Evolutionary conservation across 2,113 vertebrate genomes (phyloP).

Genomic region (Ceyx cyanopectus): DNA sequence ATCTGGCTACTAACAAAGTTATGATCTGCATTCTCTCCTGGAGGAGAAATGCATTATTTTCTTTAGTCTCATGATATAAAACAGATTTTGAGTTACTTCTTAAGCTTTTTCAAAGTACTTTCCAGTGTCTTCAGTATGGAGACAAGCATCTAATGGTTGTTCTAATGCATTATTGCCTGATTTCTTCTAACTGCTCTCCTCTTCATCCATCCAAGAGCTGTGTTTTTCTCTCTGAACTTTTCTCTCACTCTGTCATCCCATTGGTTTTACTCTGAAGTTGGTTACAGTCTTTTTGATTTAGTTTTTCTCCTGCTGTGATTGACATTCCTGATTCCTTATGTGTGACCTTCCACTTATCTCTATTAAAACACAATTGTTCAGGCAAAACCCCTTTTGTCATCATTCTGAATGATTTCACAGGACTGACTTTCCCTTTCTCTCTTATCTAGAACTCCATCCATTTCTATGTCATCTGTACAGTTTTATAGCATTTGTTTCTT

Average conservation of each 20-base stretch:
- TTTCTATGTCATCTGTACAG: slow-evolving; percentile 6
- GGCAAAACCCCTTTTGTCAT: background rate
- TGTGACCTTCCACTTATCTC: slow-evolving; percentile 15
- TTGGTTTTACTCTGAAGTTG: background rate
- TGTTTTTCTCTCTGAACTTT: background rate
- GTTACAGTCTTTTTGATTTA: background rate
- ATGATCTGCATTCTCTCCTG: background rate
- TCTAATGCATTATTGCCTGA: background rate
- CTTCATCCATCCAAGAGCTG: background rate
- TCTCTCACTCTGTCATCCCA: background rate
- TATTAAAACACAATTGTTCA: slow-evolving; percentile 2
- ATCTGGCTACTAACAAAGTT: background rate
- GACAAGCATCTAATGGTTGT: background rate
- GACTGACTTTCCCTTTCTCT: slow-evolving; percentile 20
- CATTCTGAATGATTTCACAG: background rate
- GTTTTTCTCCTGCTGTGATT: background rate
- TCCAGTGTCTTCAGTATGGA: background rate
- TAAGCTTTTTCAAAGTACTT: background rate
- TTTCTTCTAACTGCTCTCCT: background rate
- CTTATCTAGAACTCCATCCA: slow-evolving; percentile 1
- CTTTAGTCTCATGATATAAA: background rate
- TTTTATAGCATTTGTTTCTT: background rate
- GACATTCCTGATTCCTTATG: background rate
- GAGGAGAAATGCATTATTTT: background rate
- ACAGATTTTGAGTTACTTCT: background rate